Evolutionary conservation across 2,888 invertebrate species (phyloP), one percentile per base, ranked within the genome.

Genomic region (Camptogramma bilineatum): DNA sequence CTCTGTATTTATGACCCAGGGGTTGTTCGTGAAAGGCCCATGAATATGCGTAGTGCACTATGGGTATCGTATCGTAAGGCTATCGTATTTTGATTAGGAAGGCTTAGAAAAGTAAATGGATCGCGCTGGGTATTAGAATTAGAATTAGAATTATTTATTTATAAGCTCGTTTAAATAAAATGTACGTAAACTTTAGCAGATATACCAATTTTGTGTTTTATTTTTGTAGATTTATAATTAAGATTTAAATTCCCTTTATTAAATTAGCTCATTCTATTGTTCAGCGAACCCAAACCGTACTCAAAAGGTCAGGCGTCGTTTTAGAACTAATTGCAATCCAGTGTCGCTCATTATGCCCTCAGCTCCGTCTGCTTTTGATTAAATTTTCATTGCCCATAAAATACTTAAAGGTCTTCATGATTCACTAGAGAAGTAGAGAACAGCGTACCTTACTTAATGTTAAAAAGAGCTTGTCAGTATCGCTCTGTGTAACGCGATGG

Each of bases 301-400:
- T 66, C 52, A 54, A 72, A 74, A 76, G 75, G 77, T 75, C 73
- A 72, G 69, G 56, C 58, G 68, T 66, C 72, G 68, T 70, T 73
- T 68, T 65, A 70, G 62, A 72, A 67, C 72, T 81, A 82, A 83
- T 81, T 81, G 79, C 79, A 72, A 78, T 76, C 75, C 77, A 71
- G 73, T 74, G 79, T 75, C 79, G 77, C 73, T 78, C 77, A 78
- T 82, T 79, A 78, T 72, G 69, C 65, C 54, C 50, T 54, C 69
- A 57, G 64, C 68, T 65, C 54, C 57, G 59, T 60, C 73, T 68
- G 63, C 16, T 66, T 64, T 63, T 65, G 76, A 77, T 82, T 75
- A 78, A 79, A 79, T 77, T 82, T 82, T 78, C 75, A 78, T 71
- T 72, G 72, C 59, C 34, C 62, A 69, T 78, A 72, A 77, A 76